Base-by-base conservation (phyloP, 2,113 vertebrate genomes). In the Mystacornis crossleyi region DNA sequence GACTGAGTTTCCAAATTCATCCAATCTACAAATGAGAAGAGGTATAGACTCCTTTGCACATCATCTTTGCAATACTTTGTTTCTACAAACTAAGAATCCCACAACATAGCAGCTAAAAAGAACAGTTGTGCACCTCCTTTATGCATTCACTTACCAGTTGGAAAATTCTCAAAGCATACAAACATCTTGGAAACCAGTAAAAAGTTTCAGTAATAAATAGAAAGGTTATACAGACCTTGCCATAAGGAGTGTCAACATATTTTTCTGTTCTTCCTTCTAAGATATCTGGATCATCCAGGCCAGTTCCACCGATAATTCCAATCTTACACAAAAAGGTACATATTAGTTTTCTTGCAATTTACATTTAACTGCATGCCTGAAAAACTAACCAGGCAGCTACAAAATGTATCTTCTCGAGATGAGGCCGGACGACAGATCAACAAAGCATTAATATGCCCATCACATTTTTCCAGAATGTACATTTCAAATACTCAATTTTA, bases 281-380 rank as follows among this genome's bases (percentile, higher is more conserved):
- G 91, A 99, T 99, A 93, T 99, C 99, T 1, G 99, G 99, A 96
- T 99, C 99, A 96, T 99, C 98, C 77, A 99, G 97, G 50, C 99
- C 99, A 50, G 99, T 99, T 81, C 99, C 99, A 92, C 99, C 99
- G 53, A 99, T 99, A 94, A 99, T 99, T 94, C 99, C 99, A 84
- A 99, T 99, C 99, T 99, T 81, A 61, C 38, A 92, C 10, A 87
- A 67, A 91, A 87, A 97, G 14, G 14, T 18, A 91, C 1, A 1
- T 12, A 42, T 97, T 53, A 96, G 31, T 82, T 12, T 34, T 89
- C n/a, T 47, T 73, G n/a, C 80, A 55, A 69, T 67, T 54, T 29
- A 89, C 28, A 71, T 48, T 65, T 79, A 90, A 74, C 28, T 53
- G 43, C 7, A n/a, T 43, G 15, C 8, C 21, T 77, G 33, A 53